Conservation (phyloP, 2,888 invertebrate genomes). For the Lamellibrachia satsuma region DNA sequence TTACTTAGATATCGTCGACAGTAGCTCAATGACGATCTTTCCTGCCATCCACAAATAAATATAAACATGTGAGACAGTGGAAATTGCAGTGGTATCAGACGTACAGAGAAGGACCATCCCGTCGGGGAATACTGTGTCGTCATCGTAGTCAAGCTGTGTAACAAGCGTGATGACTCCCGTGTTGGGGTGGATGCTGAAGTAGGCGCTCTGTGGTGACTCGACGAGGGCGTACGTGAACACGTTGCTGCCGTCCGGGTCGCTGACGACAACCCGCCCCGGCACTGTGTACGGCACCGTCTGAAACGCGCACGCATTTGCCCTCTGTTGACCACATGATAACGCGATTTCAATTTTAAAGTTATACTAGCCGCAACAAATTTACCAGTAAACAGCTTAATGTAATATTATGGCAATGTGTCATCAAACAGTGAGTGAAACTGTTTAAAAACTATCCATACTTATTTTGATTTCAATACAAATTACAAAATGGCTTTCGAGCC, state of each 20-base stretch:
- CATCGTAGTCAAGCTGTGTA: neutral
- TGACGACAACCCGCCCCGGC: neutral
- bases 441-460: too few species aligned
- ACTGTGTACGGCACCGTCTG: neutral
- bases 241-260: neutral
- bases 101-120: neutral
- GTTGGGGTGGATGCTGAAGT: neutral
- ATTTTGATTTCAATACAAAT: too few species aligned
- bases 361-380: too few species aligned
- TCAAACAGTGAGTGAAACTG: too few species aligned
- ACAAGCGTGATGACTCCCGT: neutral
- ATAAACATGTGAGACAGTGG: neutral
- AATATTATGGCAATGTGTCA: too few species aligned
- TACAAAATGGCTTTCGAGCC: too few species aligned
- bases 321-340: too few species aligned
- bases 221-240: neutral
- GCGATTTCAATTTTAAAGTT: too few species aligned
- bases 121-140: neutral
- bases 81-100: neutral
- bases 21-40: neutral
- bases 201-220: neutral
- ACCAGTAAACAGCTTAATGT: too few species aligned
- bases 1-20: neutral
- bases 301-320: neutral
- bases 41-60: neutral